Evolutionary conservation across 2,113 vertebrate species (phyloP).

Genomic region (Brachirus orientalis): DNA sequence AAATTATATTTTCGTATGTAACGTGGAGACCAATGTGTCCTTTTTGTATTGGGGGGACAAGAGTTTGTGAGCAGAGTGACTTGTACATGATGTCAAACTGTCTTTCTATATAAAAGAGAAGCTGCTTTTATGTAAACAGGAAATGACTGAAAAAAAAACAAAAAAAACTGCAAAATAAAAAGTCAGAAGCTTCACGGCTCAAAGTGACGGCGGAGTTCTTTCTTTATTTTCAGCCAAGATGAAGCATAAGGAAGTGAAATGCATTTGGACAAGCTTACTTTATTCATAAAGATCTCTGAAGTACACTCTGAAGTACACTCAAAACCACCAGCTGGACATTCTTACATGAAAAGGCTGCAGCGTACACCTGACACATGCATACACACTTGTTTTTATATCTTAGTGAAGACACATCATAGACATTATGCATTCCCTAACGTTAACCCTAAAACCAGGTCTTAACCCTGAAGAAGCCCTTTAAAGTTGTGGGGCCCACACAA

Average conservation of each 20-base stretch:
- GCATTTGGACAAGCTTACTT: slow-evolving; percentile 69
- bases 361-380: slow-evolving; percentile 37
- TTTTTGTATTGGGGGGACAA: slow-evolving; percentile 89
- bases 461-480: too few relatives aligned
- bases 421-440: too few relatives aligned
- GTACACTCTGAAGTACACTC: slow-evolving; percentile 49
- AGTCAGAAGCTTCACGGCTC: slow-evolving; percentile 51
- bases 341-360: slow-evolving; percentile 42
- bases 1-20: slow-evolving; percentile 99
- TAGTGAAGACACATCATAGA: too few relatives aligned
- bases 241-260: slow-evolving; percentile 5
- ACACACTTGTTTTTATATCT: too few relatives aligned
- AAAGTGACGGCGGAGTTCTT: slow-evolving; percentile 33
- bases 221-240: not conserved
- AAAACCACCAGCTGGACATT: slow-evolving; percentile 41
- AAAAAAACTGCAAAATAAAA: slow-evolving; percentile 80
- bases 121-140: slow-evolving; percentile 93
- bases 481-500: too few relatives aligned
- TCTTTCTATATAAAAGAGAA: slow-evolving; percentile 89
- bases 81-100: slow-evolving; percentile 86
- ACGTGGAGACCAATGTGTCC: slow-evolving; percentile 91
- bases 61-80: slow-evolving; percentile 88
- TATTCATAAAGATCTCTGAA: slow-evolving; percentile 76
- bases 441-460: too few relatives aligned
- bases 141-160: slow-evolving; percentile 78